Evolutionary conservation across 1,140 invertebrate species (phyloP).

Genomic region (Lepidostoma basale): DNA sequence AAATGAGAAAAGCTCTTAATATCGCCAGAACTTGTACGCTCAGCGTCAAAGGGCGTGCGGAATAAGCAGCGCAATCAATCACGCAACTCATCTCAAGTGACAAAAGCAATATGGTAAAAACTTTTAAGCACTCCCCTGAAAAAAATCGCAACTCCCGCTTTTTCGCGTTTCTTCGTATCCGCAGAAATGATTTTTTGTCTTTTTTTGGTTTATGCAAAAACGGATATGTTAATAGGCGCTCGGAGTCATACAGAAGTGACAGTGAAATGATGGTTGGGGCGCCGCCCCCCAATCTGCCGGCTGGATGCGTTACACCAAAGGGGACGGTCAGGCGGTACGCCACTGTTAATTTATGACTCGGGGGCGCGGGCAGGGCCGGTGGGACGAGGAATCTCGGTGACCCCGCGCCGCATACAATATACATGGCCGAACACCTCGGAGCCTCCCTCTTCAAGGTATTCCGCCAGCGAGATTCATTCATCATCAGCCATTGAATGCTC

Average conservation of each 20-base stretch:
- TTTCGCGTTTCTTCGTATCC: slow-evolving; percentile 10
- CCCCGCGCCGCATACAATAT: slow-evolving; percentile 4
- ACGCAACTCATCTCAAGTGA: slow-evolving; percentile 32
- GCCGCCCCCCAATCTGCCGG: slow-evolving; percentile 44
- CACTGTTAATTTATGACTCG: slow-evolving; percentile 45
- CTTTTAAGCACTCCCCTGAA: not conserved
- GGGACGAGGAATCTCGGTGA: slow-evolving; percentile 13
- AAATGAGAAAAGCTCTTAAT: too few species aligned
- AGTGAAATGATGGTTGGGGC: slow-evolving; percentile 44
- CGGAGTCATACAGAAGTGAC: slow-evolving; percentile 46
- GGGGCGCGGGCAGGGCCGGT: not conserved
- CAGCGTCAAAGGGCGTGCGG: slow-evolving; percentile 6
- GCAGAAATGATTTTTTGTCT: not conserved
- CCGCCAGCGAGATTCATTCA: too few species aligned
- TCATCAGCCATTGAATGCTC: too few species aligned
- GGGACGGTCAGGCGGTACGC: slow-evolving; percentile 42
- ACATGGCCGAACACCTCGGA: too few species aligned
- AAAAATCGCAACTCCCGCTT: slow-evolving; percentile 11
- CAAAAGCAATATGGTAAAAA: slow-evolving; percentile 27
- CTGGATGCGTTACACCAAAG: slow-evolving; percentile 46
- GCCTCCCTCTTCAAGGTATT: too few species aligned
- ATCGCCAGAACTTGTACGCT: too few species aligned
- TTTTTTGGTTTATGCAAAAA: slow-evolving; percentile 40
- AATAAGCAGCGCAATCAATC: slow-evolving; percentile 30
- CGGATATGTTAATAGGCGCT: slow-evolving; percentile 45